Evolutionary conservation across 2,113 vertebrate genomes (phyloP).

Genomic region (Danio rerio): GRCz12tu NC_133177.1:57237501-57238000

Average conservation of each 20-base stretch:
- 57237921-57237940: too few species aligned
- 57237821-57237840: too few species aligned
- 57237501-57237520: constrained; percentile 32
- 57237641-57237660: not conserved
- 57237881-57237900: too few species aligned
- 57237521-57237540: not conserved
- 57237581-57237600: constrained; percentile 44
- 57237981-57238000: too few species aligned
- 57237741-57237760: not conserved
- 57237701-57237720: not conserved
- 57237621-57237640: constrained; percentile 22
- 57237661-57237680: not conserved
- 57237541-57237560: constrained; percentile 34
- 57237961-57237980: too few species aligned
- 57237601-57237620: constrained; percentile 28
- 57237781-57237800: too few species aligned
- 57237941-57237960: too few species aligned
- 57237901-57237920: too few species aligned
- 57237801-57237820: too few species aligned
- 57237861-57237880: too few species aligned
- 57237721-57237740: not conserved
- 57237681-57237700: not conserved
- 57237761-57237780: not conserved
- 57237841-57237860: too few species aligned
- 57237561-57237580: not conserved